Conservation (phyloP, 2,113 vertebrate species). For the Anthoscopus minutus region DNA sequence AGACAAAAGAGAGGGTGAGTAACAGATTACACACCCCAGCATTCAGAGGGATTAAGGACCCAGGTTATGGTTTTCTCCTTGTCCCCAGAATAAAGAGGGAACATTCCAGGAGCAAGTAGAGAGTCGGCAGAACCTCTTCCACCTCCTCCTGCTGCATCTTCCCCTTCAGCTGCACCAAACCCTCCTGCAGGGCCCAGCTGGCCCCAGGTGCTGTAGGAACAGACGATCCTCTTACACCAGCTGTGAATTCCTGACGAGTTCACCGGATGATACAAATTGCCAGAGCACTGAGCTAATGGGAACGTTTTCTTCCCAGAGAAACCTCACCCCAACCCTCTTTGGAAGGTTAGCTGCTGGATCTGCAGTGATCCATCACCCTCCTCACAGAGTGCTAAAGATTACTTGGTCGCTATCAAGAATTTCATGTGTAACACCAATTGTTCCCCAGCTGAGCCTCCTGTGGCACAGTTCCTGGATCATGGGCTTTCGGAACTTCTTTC, state of each 20-base stretch:
- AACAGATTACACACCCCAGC: neutral
- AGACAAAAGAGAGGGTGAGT: neutral
- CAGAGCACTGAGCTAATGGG: conserved; percentile 18
- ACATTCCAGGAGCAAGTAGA: neutral
- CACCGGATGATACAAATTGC: neutral
- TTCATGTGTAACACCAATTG: neutral
- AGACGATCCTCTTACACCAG: conserved; percentile 69
- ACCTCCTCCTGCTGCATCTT: neutral
- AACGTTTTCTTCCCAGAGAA: neutral
- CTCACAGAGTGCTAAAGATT: neutral
- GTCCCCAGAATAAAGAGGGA: neutral
- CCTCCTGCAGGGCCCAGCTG: conserved; percentile 59
- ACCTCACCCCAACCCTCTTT: fast-evolving
- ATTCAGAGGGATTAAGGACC: neutral
- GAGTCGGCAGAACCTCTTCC: neutral
- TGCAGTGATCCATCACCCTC: neutral
- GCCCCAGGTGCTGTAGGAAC: conserved; percentile 72
- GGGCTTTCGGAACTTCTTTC: neutral
- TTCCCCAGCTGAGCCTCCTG: neutral
- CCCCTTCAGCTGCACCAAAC: neutral
- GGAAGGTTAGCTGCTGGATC: neutral
- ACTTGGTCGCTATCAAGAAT: neutral
- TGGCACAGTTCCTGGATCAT: fast-evolving
- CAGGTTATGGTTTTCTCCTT: neutral
- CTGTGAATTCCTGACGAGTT: neutral